Evolutionary conservation across 2,113 vertebrate genomes (phyloP), one percentile per base, ranked within the genome.

Genomic region (Sturnus vulgaris): DNA sequence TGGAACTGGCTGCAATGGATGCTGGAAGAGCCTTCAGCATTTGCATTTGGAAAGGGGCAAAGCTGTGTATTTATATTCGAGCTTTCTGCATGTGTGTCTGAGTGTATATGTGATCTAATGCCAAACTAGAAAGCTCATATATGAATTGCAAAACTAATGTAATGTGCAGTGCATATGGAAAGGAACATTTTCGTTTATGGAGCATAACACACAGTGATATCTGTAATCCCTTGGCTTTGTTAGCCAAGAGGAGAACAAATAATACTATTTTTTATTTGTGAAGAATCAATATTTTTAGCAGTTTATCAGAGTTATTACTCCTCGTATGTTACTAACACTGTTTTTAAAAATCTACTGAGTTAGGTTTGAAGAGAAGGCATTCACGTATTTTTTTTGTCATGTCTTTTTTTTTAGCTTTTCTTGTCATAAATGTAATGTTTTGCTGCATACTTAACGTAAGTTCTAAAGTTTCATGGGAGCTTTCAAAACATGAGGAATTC

Each of bases 41-140:
- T 91, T 94, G 81, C 73, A 93, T 65, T 88, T 87, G 82, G 81
- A 96, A 96, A 93, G 49, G 46, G 61, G 61, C 81, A 92, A 87
- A 75, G 31, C 53, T 82, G 23, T 71, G 37, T 90, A 89, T 86
- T 94, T 79, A 79, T 81, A 55, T 82, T 92, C 30, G 4, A 94
- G 49, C 30, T 87, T 89, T 78, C 60, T 87, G 90, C 60, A 35
- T 76, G 73, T 31, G 6, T 78, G 31, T 11, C 52, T 76, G 85
- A 76, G 52, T 78, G 28, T 37, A 19, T 89, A 92, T 73, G 69
- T 92, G 87, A 93, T 94, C 72, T 94, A 86, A 70, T 69, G 91
- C 94, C 91, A 96, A 96, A 90, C 55, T 69, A 91, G 40, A 76
- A 95, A 75, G 19, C 69, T 76, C 79, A 69, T 88, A 64, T 96